Evolutionary conservation across 2,113 vertebrate genomes (phyloP).

Genomic region (Coryphaenoides rupestris): DNA sequence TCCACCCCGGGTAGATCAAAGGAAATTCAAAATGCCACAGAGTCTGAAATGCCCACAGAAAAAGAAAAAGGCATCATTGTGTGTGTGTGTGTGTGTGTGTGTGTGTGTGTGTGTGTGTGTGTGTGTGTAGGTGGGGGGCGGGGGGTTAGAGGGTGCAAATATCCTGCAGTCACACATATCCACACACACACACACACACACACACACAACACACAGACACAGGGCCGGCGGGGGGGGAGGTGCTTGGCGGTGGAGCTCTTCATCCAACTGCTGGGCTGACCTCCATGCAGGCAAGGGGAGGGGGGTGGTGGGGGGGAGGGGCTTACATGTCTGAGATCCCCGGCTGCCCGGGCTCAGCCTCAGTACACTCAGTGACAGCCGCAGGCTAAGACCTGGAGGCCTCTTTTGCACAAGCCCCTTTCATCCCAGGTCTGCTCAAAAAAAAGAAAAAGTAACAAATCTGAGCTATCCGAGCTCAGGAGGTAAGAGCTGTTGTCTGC

Average conservation of each 20-base stretch:
- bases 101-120: constrained; percentile 7
- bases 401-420: constrained; percentile 42
- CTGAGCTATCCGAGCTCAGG: no score
- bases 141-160: constrained; percentile 12
- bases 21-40: neutral
- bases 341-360: constrained; percentile 39
- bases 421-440: constrained; percentile 42
- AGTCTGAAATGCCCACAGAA: neutral
- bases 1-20: neutral
- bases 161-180: constrained; percentile 24
- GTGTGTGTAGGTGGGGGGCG: neutral
- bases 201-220: constrained; percentile 26
- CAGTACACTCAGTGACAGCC: constrained; percentile 49
- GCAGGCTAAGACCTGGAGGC: constrained; percentile 53
- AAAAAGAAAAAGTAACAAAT: no score
- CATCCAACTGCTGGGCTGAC: constrained; percentile 19
- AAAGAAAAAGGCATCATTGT: neutral
- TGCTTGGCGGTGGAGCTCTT: no score
- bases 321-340: constrained; percentile 27
- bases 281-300: constrained; percentile 33
- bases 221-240: constrained; percentile 21
- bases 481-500: no score
- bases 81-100: constrained; percentile 20
- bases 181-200: constrained; percentile 19
- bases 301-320: no score